Evolutionary conservation across 2,113 vertebrate species (phyloP), one percentile per base, ranked within the genome.

Genomic region (Perognathus longimembris): DNA sequence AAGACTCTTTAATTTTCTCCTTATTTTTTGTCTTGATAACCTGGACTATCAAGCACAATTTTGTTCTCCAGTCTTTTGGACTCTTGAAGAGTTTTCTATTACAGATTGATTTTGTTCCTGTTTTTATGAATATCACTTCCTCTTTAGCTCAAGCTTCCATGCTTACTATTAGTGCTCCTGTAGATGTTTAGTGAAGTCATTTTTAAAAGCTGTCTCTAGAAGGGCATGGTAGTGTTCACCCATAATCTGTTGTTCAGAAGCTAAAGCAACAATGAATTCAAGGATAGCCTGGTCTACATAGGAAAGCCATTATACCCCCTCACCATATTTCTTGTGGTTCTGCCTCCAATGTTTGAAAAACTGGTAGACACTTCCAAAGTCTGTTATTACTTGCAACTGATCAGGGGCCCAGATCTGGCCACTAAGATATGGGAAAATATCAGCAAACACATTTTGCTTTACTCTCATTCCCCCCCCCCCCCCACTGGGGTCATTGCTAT

Each of bases 361-460:
- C 18, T 32, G n/a, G 11, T 32, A 32, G 80, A 71, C 6, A 30
- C 20, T n/a, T 36, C n/a, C 26, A 10, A 2, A 40, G 54, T 63
- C 64, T 45, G 0, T 45, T 32, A 20, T 45, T 18, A 2, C 30
- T 28, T 75, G 0, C 59, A 0, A 3, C 28, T 54, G 32, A 36
- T 71, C 24, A 50, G 20, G 18, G 3, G 61, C 3, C 40, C 7
- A 32, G 5, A 66, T 30, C 26, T 90, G 75, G 5, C 40, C 15
- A 22, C 6, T 50, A 20, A 88, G 28, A 42, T 76, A 0, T 32
- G 45, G 71, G 36, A 61, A 45, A 63, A 50, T 15, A 32, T 26
- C 8, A 38, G 32, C 18, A 30, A 32, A 34, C 6, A 21, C 14
- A 15, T 84, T 64, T 42, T 26, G 2, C 5, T 22, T 28, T 36